phyloP scores from a whole-genome alignment of 2,888 invertebrate species.

The Drosophila lutescens region DNA sequence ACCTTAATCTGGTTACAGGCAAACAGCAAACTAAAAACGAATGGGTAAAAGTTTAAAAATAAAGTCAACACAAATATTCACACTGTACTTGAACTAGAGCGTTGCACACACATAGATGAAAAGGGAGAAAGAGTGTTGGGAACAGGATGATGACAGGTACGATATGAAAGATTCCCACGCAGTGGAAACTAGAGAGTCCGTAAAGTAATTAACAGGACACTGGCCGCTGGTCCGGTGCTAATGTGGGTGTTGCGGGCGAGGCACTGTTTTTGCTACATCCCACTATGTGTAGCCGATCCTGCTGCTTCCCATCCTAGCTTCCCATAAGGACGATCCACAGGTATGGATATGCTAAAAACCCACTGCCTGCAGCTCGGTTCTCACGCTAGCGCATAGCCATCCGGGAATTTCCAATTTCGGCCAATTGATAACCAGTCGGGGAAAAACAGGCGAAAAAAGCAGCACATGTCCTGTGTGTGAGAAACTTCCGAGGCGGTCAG shows the following conservation, averaged over 20 bases:
- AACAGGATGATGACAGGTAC: constrained; percentile 52
- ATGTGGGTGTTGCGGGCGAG: constrained; percentile 77
- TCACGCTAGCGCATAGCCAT: constrained; percentile 64
- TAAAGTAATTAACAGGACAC: constrained; percentile 74
- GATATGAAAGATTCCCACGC: constrained; percentile 60
- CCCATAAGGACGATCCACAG: constrained; percentile 47
- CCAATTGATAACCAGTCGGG: constrained; percentile 71
- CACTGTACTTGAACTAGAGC: constrained; percentile 65
- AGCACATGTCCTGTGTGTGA: constrained; percentile 69
- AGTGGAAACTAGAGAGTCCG: constrained; percentile 43
- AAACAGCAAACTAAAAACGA: constrained; percentile 43
- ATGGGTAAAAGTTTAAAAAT: constrained; percentile 69
- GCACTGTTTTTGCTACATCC: constrained; percentile 31
- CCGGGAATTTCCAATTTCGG: constrained; percentile 66
- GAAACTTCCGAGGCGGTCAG: constrained; percentile 56
- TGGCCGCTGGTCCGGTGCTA: constrained; percentile 59
- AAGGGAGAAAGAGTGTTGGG: constrained; percentile 6
- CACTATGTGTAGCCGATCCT: constrained; percentile 17
- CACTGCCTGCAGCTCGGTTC: constrained; percentile 59
- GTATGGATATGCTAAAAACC: constrained; percentile 47
- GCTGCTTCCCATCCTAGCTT: constrained; percentile 11
- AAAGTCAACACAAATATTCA: constrained; percentile 49
- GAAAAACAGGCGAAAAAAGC: constrained; percentile 52
- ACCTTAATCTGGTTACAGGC: constrained; percentile 73
- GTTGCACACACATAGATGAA: background rate